A percentile compares a stretch with the other conserved stretches of the same genome.
Evolutionary conservation across 1,140 invertebrate genomes (phyloP).

Genomic region (Cydia amplana): DNA sequence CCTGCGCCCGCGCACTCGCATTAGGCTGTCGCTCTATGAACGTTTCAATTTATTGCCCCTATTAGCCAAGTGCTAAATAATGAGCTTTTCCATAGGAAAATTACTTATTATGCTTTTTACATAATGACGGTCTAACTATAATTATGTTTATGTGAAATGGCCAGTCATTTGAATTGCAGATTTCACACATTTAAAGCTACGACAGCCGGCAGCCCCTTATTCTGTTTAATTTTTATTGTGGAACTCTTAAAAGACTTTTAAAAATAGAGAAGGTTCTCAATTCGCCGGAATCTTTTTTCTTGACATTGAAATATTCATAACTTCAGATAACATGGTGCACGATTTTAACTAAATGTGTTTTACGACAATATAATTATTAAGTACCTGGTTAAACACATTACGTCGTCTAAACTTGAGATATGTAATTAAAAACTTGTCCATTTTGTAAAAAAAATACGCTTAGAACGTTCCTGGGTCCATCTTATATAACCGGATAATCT

Average conservation of each 20-base stretch:
- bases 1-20: slow-evolving; percentile 1
- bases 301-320: no score
- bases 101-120: slow-evolving; percentile 10
- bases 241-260: no score
- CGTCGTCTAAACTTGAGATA: no score
- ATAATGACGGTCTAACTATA: slow-evolving; percentile 10
- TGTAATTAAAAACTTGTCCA: not conserved
- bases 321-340: no score
- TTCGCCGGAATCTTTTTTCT: no score
- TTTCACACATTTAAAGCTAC: not conserved
- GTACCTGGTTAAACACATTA: no score
- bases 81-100: slow-evolving; percentile 9
- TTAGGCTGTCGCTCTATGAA: not conserved
- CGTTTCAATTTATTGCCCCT: slow-evolving; percentile 11
- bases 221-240: no score
- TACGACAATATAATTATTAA: no score
- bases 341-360: no score
- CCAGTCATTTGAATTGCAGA: not conserved
- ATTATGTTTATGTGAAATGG: not conserved
- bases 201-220: no score
- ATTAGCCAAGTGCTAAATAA: slow-evolving; percentile 12
- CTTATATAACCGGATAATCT: not conserved
- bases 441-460: no score
- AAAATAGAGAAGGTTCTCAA: no score
- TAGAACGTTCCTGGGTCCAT: not conserved